Evolutionary conservation across 1,140 invertebrate genomes (phyloP).

Genomic region (Scaptodrosophila lebanonensis): DNA sequence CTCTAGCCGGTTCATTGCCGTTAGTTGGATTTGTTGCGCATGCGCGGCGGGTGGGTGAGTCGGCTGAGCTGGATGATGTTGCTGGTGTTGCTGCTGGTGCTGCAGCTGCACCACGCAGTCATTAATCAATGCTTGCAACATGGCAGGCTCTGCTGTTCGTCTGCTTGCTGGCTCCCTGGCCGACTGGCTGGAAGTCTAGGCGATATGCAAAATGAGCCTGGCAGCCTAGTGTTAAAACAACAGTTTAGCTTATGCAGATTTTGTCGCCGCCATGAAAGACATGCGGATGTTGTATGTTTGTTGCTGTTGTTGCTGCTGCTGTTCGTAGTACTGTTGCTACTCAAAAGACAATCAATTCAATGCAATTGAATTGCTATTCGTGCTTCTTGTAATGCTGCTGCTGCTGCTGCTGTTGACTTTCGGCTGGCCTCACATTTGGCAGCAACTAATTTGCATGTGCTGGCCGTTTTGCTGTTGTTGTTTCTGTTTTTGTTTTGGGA

Average conservation of each 20-base stretch:
- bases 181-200: no score
- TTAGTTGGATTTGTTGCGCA: no score
- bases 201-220: not conserved
- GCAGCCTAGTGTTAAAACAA: conserved; percentile 2
- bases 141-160: no score
- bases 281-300: no score
- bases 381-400: no score
- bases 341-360: conserved; percentile 2
- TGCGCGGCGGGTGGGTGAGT: not conserved
- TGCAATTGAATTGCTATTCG: not conserved
- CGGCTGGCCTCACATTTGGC: not conserved
- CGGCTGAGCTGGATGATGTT: no score
- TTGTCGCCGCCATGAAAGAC: not conserved
- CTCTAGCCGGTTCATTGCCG: no score
- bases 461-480: not conserved
- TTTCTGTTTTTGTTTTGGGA: no score
- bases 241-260: conserved; percentile 5
- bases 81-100: no score
- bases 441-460: conserved; percentile 4
- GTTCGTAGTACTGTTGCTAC: not conserved
- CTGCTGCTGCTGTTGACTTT: not conserved
- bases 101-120: not conserved
- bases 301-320: not conserved
- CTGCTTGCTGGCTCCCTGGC: no score
- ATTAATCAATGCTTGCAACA: no score